phyloP scores from a whole-genome alignment of 2,888 invertebrate species.

The Encarsia formosa region DNA sequence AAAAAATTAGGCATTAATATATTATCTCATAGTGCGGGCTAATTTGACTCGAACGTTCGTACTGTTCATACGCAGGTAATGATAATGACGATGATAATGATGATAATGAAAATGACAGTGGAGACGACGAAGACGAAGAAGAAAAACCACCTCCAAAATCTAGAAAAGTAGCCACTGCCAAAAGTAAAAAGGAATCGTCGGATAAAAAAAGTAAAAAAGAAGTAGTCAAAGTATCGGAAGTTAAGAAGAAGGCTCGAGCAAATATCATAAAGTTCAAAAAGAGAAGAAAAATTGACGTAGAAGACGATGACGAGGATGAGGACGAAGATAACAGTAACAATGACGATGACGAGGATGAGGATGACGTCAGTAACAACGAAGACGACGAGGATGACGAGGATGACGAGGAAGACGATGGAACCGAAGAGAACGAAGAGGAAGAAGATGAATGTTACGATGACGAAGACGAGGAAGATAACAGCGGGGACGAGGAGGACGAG shows the following conservation, averaged over 20 bases:
- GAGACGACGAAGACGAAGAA: conserved; percentile 42
- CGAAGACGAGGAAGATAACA: conserved; percentile 52
- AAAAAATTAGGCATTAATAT: conserved; percentile 12
- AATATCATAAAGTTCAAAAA: too few relatives aligned
- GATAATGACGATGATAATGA: conserved; percentile 56
- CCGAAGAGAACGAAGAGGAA: conserved; percentile 44
- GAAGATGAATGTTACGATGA: conserved; percentile 55
- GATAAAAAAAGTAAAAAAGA: neutral
- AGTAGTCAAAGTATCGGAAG: too few relatives aligned
- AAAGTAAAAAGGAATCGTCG: conserved; percentile 7
- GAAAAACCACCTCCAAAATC: too few relatives aligned
- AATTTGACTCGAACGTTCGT: conserved; percentile 22
- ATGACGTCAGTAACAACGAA: conserved; percentile 44
- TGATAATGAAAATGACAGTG: conserved; percentile 47
- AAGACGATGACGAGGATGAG: conserved; percentile 60
- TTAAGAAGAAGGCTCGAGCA: too few relatives aligned
- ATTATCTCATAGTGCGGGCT: conserved; percentile 3
- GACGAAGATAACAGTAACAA: conserved; percentile 55
- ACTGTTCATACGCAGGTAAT: conserved; percentile 39
- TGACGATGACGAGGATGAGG: conserved; percentile 50
- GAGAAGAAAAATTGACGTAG: conserved; percentile 23
- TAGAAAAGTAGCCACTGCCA: too few relatives aligned
- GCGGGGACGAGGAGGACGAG: conserved; percentile 44
- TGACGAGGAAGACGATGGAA: conserved; percentile 51
- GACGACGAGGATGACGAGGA: conserved; percentile 49